These are phyloP conservation scores for Adrianichthys oophorus DNA, from an alignment of 2,797 vertebrate genomes.

Conservation along the genomic window DNA sequence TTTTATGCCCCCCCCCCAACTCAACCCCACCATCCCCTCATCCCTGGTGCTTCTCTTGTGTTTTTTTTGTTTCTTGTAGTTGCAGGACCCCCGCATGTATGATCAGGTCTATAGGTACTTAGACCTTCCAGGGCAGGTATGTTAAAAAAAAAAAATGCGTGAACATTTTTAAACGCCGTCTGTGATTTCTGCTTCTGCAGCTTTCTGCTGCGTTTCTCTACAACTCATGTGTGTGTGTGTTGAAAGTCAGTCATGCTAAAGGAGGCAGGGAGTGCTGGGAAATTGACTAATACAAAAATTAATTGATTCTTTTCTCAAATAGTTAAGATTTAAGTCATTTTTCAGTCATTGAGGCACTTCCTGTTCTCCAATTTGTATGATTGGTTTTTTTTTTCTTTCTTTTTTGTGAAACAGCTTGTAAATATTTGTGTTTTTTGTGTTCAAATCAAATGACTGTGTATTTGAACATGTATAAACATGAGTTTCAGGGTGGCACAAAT, in stretches of 20 bases:
- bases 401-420: background rate
- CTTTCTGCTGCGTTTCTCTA: constrained; percentile 28
- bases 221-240: constrained; percentile 4
- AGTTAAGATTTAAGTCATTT: background rate
- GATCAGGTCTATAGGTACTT: constrained; percentile 85
- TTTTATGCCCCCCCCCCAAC: constrained; percentile 41
- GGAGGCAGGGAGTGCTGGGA: constrained; percentile 36
- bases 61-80: constrained; percentile 78
- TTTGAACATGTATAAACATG: no score
- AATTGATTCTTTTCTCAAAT: background rate
- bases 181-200: constrained; percentile 50
- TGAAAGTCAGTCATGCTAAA: constrained; percentile 15
- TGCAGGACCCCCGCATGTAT: constrained; percentile 83
- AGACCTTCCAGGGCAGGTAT: constrained; percentile 84
- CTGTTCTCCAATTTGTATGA: constrained; percentile 19
- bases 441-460: no score
- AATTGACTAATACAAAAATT: background rate
- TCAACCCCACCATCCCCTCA: constrained; percentile 41
- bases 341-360: constrained; percentile 28
- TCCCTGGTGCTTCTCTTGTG: constrained; percentile 71
- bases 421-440: no score
- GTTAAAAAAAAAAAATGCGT: constrained; percentile 56
- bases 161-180: constrained; percentile 23
- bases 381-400: constrained; percentile 1
- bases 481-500: no score